These are phyloP conservation scores for Protobothrops mucrosquamatus DNA, from an alignment of 2,113 vertebrate genomes.

Conservation along the genomic window DNA sequence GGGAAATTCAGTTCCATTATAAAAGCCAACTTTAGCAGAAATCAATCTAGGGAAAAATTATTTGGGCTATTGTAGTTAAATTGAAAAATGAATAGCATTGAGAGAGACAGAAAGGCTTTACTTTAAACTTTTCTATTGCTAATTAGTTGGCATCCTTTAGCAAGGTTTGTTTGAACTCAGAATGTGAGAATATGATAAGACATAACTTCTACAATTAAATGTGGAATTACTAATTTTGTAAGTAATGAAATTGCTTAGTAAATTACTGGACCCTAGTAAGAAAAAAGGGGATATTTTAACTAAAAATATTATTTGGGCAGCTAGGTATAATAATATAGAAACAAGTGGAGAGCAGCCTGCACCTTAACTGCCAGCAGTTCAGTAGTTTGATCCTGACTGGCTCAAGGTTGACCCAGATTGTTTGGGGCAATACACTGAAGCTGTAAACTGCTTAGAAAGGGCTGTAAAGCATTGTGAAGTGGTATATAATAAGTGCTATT, in stretches of 20 bases:
- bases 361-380: not conserved
- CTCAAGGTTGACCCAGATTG: too few relatives aligned
- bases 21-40: conserved; percentile 29
- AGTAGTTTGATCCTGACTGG: too few relatives aligned
- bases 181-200: not conserved
- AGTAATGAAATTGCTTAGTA: not conserved
- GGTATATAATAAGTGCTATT: too few relatives aligned
- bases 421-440: too few relatives aligned
- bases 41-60: conserved; percentile 1
- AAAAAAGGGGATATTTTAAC: not conserved
- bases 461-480: too few relatives aligned
- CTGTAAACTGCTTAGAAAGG: too few relatives aligned
- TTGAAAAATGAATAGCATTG: not conserved
- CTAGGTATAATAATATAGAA: not conserved
- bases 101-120: not conserved
- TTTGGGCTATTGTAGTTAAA: not conserved
- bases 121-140: not conserved
- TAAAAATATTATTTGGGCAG: not conserved
- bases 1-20: not conserved
- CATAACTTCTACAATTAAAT: not conserved
- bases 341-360: not conserved
- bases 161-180: not conserved
- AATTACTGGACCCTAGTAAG: not conserved
- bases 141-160: not conserved
- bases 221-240: not conserved